Evolutionary conservation across 2,888 invertebrate species (phyloP).

Genomic region (Mamestra brassicae): DNA sequence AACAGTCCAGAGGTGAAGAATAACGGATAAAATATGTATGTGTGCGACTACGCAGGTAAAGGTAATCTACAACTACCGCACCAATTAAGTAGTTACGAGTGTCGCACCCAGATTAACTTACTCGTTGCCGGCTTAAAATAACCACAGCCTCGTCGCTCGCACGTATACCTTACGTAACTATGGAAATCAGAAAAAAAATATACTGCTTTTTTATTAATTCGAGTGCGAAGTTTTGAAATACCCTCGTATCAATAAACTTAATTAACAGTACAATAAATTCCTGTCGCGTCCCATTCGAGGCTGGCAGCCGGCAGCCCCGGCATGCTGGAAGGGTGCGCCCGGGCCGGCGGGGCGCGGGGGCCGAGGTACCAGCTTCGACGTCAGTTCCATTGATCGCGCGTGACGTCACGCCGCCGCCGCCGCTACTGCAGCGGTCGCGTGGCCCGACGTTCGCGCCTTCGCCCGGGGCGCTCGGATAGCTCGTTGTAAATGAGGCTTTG

Average conservation of each 20-base stretch:
- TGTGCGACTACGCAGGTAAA: conserved; percentile 27
- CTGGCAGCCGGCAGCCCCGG: conserved; percentile 55
- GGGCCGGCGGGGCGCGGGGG: conserved; percentile 62
- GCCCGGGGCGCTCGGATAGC: conserved; percentile 61
- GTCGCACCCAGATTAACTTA: conserved; percentile 47
- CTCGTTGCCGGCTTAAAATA: conserved; percentile 35
- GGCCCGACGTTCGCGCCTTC: conserved; percentile 62
- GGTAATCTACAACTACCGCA: conserved; percentile 51
- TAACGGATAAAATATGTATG: conserved; percentile 39
- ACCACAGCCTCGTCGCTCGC: conserved; percentile 16
- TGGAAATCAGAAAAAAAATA: conserved; percentile 19
- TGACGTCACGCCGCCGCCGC: conserved; percentile 79
- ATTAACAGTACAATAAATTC: conserved; percentile 69
- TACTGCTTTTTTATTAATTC: conserved; percentile 53
- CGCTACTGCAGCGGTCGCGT: conserved; percentile 76
- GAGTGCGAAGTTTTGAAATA: conserved; percentile 55
- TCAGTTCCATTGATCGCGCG: conserved; percentile 85
- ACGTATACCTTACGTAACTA: conserved; percentile 42
- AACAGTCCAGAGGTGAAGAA: conserved; percentile 5
- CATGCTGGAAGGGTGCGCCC: conserved; percentile 60
- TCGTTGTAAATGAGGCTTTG: conserved; percentile 61
- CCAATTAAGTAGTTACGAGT: conserved; percentile 55
- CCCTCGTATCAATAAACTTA: conserved; percentile 66
- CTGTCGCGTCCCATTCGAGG: conserved; percentile 58
- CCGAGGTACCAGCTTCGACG: conserved; percentile 69